Evolutionary conservation across 2,113 vertebrate genomes (phyloP).

Genomic region (Alouatta palliata): DNA sequence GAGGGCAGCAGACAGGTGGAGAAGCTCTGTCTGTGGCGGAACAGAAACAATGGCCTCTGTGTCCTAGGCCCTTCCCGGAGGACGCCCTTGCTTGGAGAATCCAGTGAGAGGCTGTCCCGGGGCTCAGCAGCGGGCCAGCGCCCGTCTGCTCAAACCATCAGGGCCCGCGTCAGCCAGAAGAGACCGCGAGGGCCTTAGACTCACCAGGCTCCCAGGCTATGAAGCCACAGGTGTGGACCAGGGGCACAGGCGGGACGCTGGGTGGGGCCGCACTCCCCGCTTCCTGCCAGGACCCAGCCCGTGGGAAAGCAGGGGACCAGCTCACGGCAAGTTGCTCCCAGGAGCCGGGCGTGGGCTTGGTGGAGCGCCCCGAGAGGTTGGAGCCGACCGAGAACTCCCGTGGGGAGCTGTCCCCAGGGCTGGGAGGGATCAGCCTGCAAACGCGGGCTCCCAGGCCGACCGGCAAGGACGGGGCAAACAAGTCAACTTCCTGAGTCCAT

Average conservation of each 20-base stretch:
- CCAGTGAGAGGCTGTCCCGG: fast-evolving
- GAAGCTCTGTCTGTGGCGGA: fast-evolving
- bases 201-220: neutral
- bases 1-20: neutral
- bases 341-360: neutral
- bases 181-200: neutral
- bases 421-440: neutral
- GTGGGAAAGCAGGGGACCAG: fast-evolving
- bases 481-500: fast-evolving
- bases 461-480: fast-evolving
- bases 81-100: too few species aligned
- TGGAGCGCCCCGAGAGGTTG: fast-evolving
- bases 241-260: neutral
- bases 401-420: fast-evolving
- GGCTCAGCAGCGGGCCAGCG: fast-evolving
- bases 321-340: fast-evolving
- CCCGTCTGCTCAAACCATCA: neutral
- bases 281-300: neutral
- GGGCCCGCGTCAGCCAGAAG: neutral
- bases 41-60: fast-evolving
- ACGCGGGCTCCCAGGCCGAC: fast-evolving
- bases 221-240: neutral
- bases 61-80: fast-evolving
- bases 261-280: fast-evolving
- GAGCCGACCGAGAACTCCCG: fast-evolving